Evolutionary conservation across 2,797 vertebrate genomes (phyloP).

Genomic region (Neosilurus mollespiculum): DNA sequence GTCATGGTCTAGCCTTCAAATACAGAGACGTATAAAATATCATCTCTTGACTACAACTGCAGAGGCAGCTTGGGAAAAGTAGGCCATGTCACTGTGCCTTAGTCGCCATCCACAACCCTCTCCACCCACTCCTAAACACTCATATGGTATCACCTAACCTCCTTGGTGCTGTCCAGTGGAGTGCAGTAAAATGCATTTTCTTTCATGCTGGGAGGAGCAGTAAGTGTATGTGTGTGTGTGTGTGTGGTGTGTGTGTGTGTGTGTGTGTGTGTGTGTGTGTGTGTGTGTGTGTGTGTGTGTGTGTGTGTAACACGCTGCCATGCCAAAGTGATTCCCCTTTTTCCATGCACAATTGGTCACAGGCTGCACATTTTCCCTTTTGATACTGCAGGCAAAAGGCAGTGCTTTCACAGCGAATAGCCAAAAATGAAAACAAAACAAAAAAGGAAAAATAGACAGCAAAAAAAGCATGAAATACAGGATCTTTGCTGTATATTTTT

Average conservation of each 20-base stretch:
- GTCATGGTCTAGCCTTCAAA: background rate
- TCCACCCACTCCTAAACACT: slow-evolving; percentile 36
- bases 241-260: slow-evolving; percentile 22
- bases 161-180: slow-evolving; percentile 35
- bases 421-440: slow-evolving; percentile 23
- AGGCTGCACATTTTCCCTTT: slow-evolving; percentile 49
- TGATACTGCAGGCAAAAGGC: slow-evolving; percentile 44
- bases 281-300: slow-evolving; percentile 26
- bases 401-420: slow-evolving; percentile 26
- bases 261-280: slow-evolving; percentile 24
- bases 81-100: slow-evolving; percentile 49
- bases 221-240: slow-evolving; percentile 29
- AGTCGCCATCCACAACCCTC: slow-evolving; percentile 35
- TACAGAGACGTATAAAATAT: background rate
- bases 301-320: slow-evolving; percentile 34
- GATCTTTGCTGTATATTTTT: background rate
- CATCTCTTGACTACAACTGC: slow-evolving; percentile 50
- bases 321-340: slow-evolving; percentile 54
- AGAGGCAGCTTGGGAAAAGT: slow-evolving; percentile 51
- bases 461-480: background rate
- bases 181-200: slow-evolving; percentile 41
- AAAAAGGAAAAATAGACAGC: background rate
- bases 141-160: slow-evolving; percentile 43
- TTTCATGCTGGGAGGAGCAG: slow-evolving; percentile 41
- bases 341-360: slow-evolving; percentile 60